These are phyloP conservation scores for Hippocampus comes DNA, from an alignment of 2,113 vertebrate genomes.

Conservation along the genomic window DNA sequence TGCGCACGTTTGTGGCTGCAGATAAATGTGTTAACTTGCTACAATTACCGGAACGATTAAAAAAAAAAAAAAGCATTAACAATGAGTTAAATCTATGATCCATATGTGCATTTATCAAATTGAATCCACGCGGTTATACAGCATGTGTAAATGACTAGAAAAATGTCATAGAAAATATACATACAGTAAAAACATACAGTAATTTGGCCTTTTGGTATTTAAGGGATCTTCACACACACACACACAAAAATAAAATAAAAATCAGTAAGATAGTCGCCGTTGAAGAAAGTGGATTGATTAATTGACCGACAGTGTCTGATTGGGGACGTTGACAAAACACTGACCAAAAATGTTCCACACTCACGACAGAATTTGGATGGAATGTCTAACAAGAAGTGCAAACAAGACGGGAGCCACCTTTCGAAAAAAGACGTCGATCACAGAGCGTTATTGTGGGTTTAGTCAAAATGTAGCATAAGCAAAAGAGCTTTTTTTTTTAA, in stretches of 20 bases:
- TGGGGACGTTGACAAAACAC: background rate
- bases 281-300: conserved; percentile 9
- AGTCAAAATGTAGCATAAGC: conserved; percentile 66
- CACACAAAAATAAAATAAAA: background rate
- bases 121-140: conserved; percentile 67
- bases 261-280: background rate
- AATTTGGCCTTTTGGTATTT: conserved; percentile 86
- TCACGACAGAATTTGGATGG: background rate
- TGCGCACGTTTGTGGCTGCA: conserved; percentile 35
- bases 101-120: conserved; percentile 76
- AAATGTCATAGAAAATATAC: conserved; percentile 96
- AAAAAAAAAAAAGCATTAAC: conserved; percentile 35
- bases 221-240: conserved; percentile 55
- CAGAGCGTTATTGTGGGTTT: conserved; percentile 68
- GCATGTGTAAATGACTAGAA: conserved; percentile 83
- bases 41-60: conserved; percentile 34
- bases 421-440: conserved; percentile 46
- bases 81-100: conserved; percentile 56
- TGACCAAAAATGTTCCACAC: background rate
- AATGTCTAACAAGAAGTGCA: conserved; percentile 42
- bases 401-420: conserved; percentile 39
- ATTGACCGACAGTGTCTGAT: conserved; percentile 9
- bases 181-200: conserved; percentile 92
- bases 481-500: conserved; percentile 60
- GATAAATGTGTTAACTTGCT: conserved; percentile 41